Evolutionary conservation across 2,888 invertebrate genomes (phyloP).

Genomic region (Fragum sueziense): DNA sequence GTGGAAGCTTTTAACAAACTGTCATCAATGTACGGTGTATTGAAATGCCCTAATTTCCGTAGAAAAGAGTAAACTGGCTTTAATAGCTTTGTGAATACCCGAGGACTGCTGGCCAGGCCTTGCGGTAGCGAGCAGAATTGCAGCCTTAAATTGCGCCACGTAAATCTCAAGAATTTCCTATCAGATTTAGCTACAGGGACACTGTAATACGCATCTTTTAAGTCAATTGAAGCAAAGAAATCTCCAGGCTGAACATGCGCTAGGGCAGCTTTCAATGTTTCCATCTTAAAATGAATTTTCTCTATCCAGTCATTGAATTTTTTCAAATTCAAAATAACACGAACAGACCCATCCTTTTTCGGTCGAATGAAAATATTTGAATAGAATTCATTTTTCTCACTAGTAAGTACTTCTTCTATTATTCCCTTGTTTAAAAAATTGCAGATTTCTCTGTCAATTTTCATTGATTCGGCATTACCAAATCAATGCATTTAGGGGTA

Average conservation of each 20-base stretch:
- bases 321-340: conserved; percentile 54
- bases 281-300: conserved; percentile 63
- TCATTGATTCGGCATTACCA: not conserved
- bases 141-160: not conserved
- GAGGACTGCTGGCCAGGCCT: conserved; percentile 4
- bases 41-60: no score
- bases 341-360: conserved; percentile 34
- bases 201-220: conserved; percentile 47
- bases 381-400: conserved; percentile 20
- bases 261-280: conserved; percentile 45
- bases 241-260: conserved; percentile 31
- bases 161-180: conserved; percentile 46
- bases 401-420: conserved; percentile 13
- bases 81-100: conserved; percentile 43
- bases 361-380: conserved; percentile 49
- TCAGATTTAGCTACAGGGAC: conserved; percentile 30
- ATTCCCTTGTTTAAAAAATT: conserved; percentile 16
- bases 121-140: not conserved
- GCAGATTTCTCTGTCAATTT: conserved; percentile 23
- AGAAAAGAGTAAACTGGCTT: conserved; percentile 37
- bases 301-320: conserved; percentile 44
- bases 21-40: conserved; percentile 50
- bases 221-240: conserved; percentile 51
- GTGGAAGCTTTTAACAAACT: no score
- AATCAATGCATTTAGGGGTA: conserved; percentile 20